Base-by-base conservation (phyloP, 2,113 vertebrate genomes). In the Nesogale talazaci region DNA sequence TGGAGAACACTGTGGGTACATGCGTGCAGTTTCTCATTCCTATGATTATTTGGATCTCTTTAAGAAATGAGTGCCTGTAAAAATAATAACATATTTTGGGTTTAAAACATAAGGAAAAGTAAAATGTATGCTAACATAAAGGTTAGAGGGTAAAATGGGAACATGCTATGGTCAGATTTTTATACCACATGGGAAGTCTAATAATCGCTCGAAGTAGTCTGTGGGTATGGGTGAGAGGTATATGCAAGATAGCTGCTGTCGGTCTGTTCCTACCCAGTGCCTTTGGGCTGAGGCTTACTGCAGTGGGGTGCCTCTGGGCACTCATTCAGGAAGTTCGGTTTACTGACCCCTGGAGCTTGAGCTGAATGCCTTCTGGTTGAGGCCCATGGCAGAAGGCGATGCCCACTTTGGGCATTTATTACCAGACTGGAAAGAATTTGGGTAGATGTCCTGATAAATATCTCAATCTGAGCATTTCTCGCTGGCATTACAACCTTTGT, bases 11-110 rank as follows among this genome's bases (percentile, higher is more conserved):
- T 86, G 23, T 69, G 9, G 27, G 17, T 81, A 91, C 31, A 86
- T 86, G 38, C 40, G 31, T 59, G 25, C 25, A 31, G 36, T 79
- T 86, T 86, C 27, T 20, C 36, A 16, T 83, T 90, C 34, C 78
- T 86, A 29, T 12, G 11, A 69, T 57, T 94, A 19, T 83, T 93
- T 67, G 85, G 82, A 61, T 69, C 34, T 88, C 80, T 84, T 52
- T 56, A 74, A 83, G 91, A 81, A 12, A 17, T 92, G 70, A 38
- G 38, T 83, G 40, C 36, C 1, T 34, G 0, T 78, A 90, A 77
- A 92, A 94, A 76, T 75, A 75, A 42, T 59, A 82, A 69, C n/a
- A 65, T 70, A n/a, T 56, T 22, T 78, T 83, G 16, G 4, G 12
- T 87, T 80, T 61, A 87, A 69, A 87, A 34, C 11, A 10, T 22